Evolutionary conservation across 2,888 invertebrate species (phyloP), one percentile per base, ranked within the genome.

Genomic region (Drosophila koepferae): DNA sequence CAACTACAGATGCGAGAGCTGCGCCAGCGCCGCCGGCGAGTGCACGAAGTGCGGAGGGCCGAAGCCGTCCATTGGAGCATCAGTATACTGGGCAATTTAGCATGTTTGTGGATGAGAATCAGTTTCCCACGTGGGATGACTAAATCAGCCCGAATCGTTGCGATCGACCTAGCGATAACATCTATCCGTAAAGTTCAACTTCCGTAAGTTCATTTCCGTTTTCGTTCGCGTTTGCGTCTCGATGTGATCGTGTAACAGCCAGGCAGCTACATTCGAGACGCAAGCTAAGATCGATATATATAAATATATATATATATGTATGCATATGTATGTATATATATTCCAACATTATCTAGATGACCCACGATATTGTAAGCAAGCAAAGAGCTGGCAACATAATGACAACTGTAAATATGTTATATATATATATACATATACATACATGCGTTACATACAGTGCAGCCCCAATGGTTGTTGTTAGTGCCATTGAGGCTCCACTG

Each of bases 91-190:
- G 92, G 60, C 92, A 92, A 77, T 93, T 93, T 72, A 92, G 92
- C 76, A 93, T 95, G 78, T 95, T 95, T 89, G 93, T 95, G 65
- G 93, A 94, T 66, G 94, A 95, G 89, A 94, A 94, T 56, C 94
- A 94, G 85, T 95, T 95, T 91, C 95, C 95, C 28, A 92, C 94
- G 77, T 95, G 95, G 95, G 95, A 95, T 81, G 95, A 95, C 92
- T 95, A 94, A 94, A 90, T 36, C 38, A 12, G 14, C 3, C 49
- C 18, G 6, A 18, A 16, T 18, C 9, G 2, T 16, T n/a, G 6
- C 20, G 16, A 20, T 23, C 54, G 38, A 54, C 10, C 6, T 16
- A 40, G 23, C 54, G 74, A 36, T 51, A 51, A 9, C 36, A 14
- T 4, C 4, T 8, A 34, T n/a, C 51, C 34, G 51, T n/a, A 16